Conservation (phyloP, 2,797 vertebrate genomes). For the Odontamblyopus lacepedii region DNA sequence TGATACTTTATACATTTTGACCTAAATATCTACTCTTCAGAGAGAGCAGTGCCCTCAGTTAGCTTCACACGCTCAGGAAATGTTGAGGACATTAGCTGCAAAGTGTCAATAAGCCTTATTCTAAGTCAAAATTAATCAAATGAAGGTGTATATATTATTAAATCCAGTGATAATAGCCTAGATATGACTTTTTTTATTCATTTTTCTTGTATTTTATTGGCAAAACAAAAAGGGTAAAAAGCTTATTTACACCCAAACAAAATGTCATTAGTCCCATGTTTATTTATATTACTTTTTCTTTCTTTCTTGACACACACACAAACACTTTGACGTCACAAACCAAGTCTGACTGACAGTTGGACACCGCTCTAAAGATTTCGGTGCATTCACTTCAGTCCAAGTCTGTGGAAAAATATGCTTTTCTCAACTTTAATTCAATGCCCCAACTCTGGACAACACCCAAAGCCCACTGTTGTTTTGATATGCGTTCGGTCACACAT, state of each 20-base stretch:
- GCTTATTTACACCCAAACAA: background rate
- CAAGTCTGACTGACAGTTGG: slow-evolving; percentile 46
- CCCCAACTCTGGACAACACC: slow-evolving; percentile 11
- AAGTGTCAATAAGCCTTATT: no score
- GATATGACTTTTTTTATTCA: no score
- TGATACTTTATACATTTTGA: no score
- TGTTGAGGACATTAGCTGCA: no score
- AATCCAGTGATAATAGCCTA: no score
- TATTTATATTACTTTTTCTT: slow-evolving; percentile 12
- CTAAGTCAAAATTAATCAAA: no score
- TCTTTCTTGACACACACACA: slow-evolving; percentile 31
- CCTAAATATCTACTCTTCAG: no score
- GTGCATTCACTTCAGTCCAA: slow-evolving; percentile 57
- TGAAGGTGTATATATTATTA: no score
- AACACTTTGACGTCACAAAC: slow-evolving; percentile 44
- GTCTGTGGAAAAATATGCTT: slow-evolving; percentile 18
- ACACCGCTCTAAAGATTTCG: slow-evolving; percentile 50
- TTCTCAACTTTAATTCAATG: slow-evolving; percentile 20
- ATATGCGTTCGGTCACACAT: slow-evolving; percentile 20
- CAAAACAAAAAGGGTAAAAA: background rate
- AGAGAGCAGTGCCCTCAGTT: no score
- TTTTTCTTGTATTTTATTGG: no score
- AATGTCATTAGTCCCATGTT: background rate
- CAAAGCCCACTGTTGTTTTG: slow-evolving; percentile 11
- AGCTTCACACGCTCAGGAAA: no score